Base-by-base conservation (phyloP, 2,113 vertebrate genomes). In the Hippocampus zosterae region DNA sequence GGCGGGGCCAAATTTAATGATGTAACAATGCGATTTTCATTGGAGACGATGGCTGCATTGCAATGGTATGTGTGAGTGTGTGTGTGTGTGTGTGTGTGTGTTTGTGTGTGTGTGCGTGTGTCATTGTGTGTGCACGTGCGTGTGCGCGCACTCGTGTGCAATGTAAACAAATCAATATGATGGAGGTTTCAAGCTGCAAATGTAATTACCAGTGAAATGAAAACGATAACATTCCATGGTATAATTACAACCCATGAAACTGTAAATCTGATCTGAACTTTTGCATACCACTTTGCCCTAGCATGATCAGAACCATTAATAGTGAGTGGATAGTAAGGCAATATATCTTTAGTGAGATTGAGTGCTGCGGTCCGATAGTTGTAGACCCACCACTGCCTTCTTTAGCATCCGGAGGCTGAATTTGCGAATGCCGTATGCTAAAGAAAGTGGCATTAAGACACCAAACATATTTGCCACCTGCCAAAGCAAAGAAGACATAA, bases 101-200 rank as follows among this genome's bases (percentile, higher is more conserved):
- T 33, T 3, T 33, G 33, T 33, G 5, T 5, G 4, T 33, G 33
- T 33, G 33, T 33, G 33, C 5, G 4, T 33, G 33, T 33, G 33
- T 5, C n/a, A n/a, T n/a, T n/a, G n/a, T n/a, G n/a, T n/a, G n/a
- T n/a, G n/a, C n/a, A n/a, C n/a, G n/a, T n/a, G n/a, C n/a, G 29
- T 29, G 29, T 3, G 29, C 4, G 29, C 4, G 29, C 29, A 33
- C 29, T 3, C 29, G 3, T 33, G 61, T 42, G 41, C 23, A 60
- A 27, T 65, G 63, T 65, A 65, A 48, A 65, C 23, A 46, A 65
- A 65, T 65, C 63, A 46, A 65, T 65, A 27, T 46, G 63, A 64
- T 10, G 12, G 13, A 27, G 41, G 23, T 65, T 48, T 65, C 63
- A 5, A 65, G 63, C 12, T 4, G 42, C n/a, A 65, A 48, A 27